phyloP scores from a whole-genome alignment of 2,797 vertebrate genomes.

The Danio tinwini region DNA sequence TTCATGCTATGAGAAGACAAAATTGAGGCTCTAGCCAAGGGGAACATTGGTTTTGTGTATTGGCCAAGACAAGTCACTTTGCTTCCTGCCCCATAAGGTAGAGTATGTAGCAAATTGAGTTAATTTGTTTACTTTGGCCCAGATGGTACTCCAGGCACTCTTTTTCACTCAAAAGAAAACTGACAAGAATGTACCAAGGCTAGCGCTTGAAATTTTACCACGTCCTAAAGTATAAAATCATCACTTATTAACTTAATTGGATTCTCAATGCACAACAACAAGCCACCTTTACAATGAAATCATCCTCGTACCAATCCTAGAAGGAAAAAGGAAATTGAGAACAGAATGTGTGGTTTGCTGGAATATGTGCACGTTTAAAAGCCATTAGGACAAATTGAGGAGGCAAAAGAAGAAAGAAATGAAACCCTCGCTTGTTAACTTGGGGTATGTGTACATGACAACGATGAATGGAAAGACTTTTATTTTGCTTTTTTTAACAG shows the following conservation, averaged over 20 bases:
- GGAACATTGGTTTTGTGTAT: slow-evolving; percentile 64
- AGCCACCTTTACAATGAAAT: not conserved
- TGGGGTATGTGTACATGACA: too few relatives aligned
- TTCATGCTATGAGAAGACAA: slow-evolving; percentile 57
- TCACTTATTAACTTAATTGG: not conserved
- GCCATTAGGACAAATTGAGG: too few relatives aligned
- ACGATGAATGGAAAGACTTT: too few relatives aligned
- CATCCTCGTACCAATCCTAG: not conserved
- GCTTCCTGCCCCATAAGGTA: slow-evolving; percentile 52
- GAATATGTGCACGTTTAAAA: too few relatives aligned
- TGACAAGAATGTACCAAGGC: slow-evolving; percentile 31
- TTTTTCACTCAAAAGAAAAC: slow-evolving; percentile 20
- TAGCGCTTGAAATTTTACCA: not conserved
- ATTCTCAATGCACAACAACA: not conserved
- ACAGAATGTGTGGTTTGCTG: too few relatives aligned
- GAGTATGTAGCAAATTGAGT: slow-evolving; percentile 70
- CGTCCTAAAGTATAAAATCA: not conserved
- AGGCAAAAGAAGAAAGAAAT: too few relatives aligned
- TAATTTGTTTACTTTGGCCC: slow-evolving; percentile 79
- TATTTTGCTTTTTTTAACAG: too few relatives aligned
- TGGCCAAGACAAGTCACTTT: slow-evolving; percentile 60
- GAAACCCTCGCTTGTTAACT: too few relatives aligned
- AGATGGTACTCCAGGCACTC: slow-evolving; percentile 41
- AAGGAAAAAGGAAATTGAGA: not conserved
- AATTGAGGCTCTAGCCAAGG: slow-evolving; percentile 58